Evolutionary conservation across 1,140 invertebrate genomes (phyloP).

Genomic region (Platyscapa corneri): DNA sequence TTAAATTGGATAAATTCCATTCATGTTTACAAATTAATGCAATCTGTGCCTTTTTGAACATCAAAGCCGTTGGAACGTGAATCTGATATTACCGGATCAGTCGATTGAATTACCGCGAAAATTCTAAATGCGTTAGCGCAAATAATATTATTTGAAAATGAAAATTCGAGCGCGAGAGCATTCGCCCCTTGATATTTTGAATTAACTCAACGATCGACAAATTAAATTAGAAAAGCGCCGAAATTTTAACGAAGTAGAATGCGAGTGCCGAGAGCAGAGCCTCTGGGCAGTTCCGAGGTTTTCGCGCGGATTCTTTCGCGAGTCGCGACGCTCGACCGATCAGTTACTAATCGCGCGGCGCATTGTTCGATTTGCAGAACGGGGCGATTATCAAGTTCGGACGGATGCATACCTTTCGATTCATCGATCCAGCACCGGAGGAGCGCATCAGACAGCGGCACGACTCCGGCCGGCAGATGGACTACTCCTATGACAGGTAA

Average conservation of each 20-base stretch:
- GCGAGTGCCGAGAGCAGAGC: no score
- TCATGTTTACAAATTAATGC: not conserved
- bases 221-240: no score
- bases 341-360: not conserved
- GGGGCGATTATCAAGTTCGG: constrained; percentile 92
- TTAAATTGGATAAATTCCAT: constrained; percentile 5
- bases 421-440: constrained; percentile 92
- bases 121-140: no score
- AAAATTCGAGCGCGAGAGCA: no score
- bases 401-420: constrained; percentile 92
- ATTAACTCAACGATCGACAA: no score
- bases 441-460: constrained; percentile 84
- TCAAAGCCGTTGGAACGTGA: not conserved
- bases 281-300: no score
- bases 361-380: constrained; percentile 77
- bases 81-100: not conserved
- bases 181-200: no score
- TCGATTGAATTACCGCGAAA: not conserved
- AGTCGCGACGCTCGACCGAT: not conserved
- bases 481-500: constrained; percentile 87
- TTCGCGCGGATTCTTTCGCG: no score
- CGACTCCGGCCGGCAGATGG: constrained; percentile 78
- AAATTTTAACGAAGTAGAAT: no score
- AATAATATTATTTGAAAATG: no score
- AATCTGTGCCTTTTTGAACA: not conserved